Conservation (phyloP, 2,888 invertebrate genomes). For the Epinotia bilunana region DNA sequence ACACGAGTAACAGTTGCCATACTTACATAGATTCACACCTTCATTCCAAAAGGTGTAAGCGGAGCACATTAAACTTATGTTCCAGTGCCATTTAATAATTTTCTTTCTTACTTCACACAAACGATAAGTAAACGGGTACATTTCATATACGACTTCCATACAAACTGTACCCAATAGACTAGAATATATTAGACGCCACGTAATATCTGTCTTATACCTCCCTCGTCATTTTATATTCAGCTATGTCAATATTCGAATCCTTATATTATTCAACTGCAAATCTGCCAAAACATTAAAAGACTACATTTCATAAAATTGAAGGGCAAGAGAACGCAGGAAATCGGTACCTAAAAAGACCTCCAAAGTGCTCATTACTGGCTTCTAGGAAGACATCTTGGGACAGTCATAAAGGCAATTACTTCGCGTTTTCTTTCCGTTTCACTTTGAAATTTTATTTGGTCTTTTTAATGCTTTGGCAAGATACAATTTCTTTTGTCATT, state of each 20-base stretch:
- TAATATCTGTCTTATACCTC: too few relatives aligned
- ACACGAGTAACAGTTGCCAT: too few relatives aligned
- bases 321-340: slow-evolving; percentile 54
- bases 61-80: too few relatives aligned
- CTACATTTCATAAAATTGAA: slow-evolving; percentile 54
- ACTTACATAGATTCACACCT: too few relatives aligned
- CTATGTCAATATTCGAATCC: background rate
- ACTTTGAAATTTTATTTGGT: slow-evolving; percentile 45
- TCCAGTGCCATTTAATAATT: too few relatives aligned
- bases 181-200: too few relatives aligned
- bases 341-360: slow-evolving; percentile 58
- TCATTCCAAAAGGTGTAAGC: too few relatives aligned
- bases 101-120: too few relatives aligned
- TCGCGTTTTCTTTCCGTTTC: slow-evolving; percentile 54
- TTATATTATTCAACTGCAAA: slow-evolving; percentile 7
- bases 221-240: background rate
- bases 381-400: slow-evolving; percentile 57
- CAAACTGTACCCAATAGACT: too few relatives aligned
- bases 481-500: slow-evolving; percentile 26
- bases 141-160: too few relatives aligned
- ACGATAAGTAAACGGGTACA: too few relatives aligned
- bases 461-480: slow-evolving; percentile 29
- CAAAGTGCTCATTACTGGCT: slow-evolving; percentile 66
- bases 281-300: slow-evolving; percentile 53
- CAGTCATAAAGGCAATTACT: slow-evolving; percentile 67